Base-by-base conservation (phyloP, 2,888 invertebrate genomes). In the Acrobasis consociella region DNA sequence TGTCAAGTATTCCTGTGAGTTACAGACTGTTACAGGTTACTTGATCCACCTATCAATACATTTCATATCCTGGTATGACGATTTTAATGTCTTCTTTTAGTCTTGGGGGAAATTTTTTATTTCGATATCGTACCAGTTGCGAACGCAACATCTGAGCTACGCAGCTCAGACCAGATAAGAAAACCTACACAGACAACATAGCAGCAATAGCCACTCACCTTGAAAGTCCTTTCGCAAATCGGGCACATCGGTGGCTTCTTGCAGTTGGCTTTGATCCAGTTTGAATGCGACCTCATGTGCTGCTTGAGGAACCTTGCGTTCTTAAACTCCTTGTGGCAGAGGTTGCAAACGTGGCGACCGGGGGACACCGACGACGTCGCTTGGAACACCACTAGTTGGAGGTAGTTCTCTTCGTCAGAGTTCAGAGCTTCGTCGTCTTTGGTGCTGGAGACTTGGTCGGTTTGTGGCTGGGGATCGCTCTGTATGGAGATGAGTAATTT, bases 211-310 rank as follows among this genome's bases (percentile, higher is more conserved):
- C 22, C 22, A 31, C 73, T 66, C 49, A 89, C 91, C 86, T 94
- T 94, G 70, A 94, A 94, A 65, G 94, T 93, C 78, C 94, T 90
- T 49, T 93, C 87, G 67, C 94, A 94, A 53, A 94, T 93, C 15
- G 90, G 87, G 73, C 94, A 94, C 82, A 93, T 93, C 1, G 94
- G 94, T 22, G 94, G 94, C 73, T 94, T 94, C 84, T 94, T 94
- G 78, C 94, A 94, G 68, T 94, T 94, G 0, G 94, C 94, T 71
- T 92, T 93, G 69, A 94, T 94, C 94, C 94, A 94, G 81, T 94
- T 94, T 13, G 93, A 87, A 69, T 94, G 94, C 0, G 93, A 93
- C 17, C 94, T 81, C 94, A 94, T 94, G 71, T 94, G 94, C 67
- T 93, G 93, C 71, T 94, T 94, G 10, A 94, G 82, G 87, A 94